Evolutionary conservation across 2,113 vertebrate species (phyloP).

Genomic region (Columba janthina): DNA sequence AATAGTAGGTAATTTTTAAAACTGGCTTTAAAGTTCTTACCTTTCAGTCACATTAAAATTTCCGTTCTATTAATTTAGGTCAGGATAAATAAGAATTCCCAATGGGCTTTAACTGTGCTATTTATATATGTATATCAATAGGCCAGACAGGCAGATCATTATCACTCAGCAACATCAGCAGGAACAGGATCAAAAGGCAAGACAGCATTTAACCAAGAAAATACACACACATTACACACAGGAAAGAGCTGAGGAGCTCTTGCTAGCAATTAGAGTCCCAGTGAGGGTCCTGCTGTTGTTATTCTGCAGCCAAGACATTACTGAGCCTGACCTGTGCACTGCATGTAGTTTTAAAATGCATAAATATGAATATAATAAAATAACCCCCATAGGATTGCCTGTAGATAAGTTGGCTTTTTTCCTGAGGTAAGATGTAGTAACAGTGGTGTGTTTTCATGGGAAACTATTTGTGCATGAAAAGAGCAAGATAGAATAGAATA

Average conservation of each 20-base stretch:
- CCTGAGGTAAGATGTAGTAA: neutral
- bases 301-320: slow-evolving; percentile 24
- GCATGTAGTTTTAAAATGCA: neutral
- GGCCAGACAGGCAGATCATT: slow-evolving; percentile 9
- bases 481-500: neutral
- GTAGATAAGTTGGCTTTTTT: neutral
- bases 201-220: slow-evolving; percentile 21
- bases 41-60: slow-evolving; percentile 16
- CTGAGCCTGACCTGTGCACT: slow-evolving; percentile 3
- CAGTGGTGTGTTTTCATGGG: neutral
- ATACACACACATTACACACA: neutral
- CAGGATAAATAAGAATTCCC: neutral
- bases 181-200: slow-evolving; percentile 46
- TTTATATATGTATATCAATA: slow-evolving; percentile 4
- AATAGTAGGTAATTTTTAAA: neutral
- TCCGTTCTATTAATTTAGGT: neutral
- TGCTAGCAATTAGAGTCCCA: slow-evolving; percentile 37
- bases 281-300: slow-evolving; percentile 17
- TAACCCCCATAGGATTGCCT: neutral
- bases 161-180: slow-evolving; percentile 16
- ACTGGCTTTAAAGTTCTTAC: neutral
- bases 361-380: slow-evolving; percentile 25
- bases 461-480: neutral
- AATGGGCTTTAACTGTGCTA: neutral
- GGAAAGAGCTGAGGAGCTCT: neutral